Base-by-base conservation (phyloP, 2,888 invertebrate genomes). In the Chymomyza caudatula region DNA sequence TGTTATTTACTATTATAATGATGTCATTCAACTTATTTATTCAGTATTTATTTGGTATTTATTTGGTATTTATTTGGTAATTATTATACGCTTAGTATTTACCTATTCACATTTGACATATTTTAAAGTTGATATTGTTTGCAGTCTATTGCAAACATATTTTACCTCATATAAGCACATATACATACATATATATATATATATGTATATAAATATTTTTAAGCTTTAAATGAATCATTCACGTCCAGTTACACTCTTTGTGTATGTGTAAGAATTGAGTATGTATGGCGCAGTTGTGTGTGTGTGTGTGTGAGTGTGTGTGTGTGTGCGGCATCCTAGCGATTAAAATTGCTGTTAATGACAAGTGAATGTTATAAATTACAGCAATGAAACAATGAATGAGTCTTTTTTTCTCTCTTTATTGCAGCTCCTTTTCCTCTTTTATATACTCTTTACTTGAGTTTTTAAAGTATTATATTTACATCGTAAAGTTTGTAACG, bases 341-440 rank as follows among this genome's bases (percentile, higher is more conserved):
- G 86, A 82, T 82, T 82, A 84, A 82, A 82, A 83, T 75, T 76
- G 70, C 85, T 86, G 85, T 76, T 83, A 82, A 86, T 87, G 87
- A 86, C 85, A 87, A 85, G 85, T 81, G 87, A 87, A 82, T 73
- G 86, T 85, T 86, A 86, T 86, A 86, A 87, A 87, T 86, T 85
- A 86, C 81, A 77, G 77, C 78, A 75, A 86, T 82, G 77, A 85
- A 80, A 83, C 77, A 77, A 82, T 86, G 29, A 37, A 37, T 37
- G 29, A 37, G 29, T 80, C 29, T 81, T 85, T 73, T 69, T 53
- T 49, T 70, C 52, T 57, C 52, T 57, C 58, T 37, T 37, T 42
- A 29, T 17, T 58, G 54, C 25, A 47, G 4, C 47, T 13, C 56
- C 37, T 63, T 8, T 37, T 37, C 29, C 29, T 11, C 20, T 51